Conservation (phyloP, 2,888 invertebrate genomes). For the Melolontha melolontha region DNA sequence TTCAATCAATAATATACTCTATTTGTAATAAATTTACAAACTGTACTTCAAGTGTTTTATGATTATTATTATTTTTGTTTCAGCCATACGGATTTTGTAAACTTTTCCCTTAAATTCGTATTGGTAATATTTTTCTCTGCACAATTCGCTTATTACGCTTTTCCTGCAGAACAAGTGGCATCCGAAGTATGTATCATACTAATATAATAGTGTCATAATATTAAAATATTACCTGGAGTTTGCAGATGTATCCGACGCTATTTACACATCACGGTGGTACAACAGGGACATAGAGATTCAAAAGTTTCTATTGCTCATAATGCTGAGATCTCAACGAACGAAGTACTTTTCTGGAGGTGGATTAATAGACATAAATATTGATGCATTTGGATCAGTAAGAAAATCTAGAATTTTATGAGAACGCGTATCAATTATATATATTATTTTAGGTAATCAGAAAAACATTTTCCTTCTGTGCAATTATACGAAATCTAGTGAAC, state of each 20-base stretch:
- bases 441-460: conserved; percentile 17
- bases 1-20: too few relatives aligned
- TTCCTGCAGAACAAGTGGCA: conserved; percentile 28
- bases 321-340: conserved; percentile 30
- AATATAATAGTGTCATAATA: too few relatives aligned
- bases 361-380: conserved; percentile 24
- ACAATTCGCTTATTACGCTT: conserved; percentile 30
- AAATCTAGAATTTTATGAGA: not conserved
- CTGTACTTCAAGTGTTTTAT: too few relatives aligned
- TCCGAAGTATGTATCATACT: conserved; percentile 6
- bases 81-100: not conserved
- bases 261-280: conserved; percentile 34
- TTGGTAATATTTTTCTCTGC: conserved; percentile 8
- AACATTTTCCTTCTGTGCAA: conserved; percentile 2
- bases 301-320: conserved; percentile 28
- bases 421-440: too few relatives aligned
- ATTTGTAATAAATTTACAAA: too few relatives aligned
- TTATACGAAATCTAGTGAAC: conserved; percentile 7
- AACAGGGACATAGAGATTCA: conserved; percentile 13
- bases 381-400: conserved; percentile 39
- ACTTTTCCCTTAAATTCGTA: not conserved
- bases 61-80: too few relatives aligned
- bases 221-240: not conserved
- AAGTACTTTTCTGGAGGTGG: conserved; percentile 29
- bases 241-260: conserved; percentile 4